Percentiles rank a stretch among this genome's conserved stretches.
These are phyloP conservation scores for Anthonomus grandis DNA, from an alignment of 1,140 invertebrate species.

Conservation along the genomic window DNA sequence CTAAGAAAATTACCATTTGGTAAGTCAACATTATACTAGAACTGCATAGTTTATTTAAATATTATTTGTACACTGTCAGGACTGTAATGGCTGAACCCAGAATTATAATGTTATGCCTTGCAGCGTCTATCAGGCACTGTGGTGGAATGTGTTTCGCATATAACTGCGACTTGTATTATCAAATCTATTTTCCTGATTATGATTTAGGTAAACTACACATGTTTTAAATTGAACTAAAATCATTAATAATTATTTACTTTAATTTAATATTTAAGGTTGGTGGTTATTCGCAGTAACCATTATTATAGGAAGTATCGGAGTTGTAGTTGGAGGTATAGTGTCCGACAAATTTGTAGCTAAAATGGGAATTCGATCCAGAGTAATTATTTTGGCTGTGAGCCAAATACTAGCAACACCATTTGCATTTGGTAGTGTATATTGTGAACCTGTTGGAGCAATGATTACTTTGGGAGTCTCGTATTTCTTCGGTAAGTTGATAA, in stretches of 20 bases:
- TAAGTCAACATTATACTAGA: slow-evolving; percentile 12
- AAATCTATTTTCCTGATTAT: slow-evolving; percentile 80
- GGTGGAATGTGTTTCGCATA: slow-evolving; percentile 88
- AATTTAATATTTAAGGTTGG: slow-evolving; percentile 50
- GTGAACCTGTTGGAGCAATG: slow-evolving; percentile 79
- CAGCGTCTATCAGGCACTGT: slow-evolving; percentile 86
- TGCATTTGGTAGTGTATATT: slow-evolving; percentile 84
- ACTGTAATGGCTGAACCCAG: slow-evolving; percentile 72
- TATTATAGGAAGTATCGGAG: slow-evolving; percentile 81
- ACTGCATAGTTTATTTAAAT: not conserved
- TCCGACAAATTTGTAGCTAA: slow-evolving; percentile 87
- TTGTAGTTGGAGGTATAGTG: slow-evolving; percentile 81
- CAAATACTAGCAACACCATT: slow-evolving; percentile 84
- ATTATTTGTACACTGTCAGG: slow-evolving; percentile 7
- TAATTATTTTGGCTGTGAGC: slow-evolving; percentile 78
- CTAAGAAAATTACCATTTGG: slow-evolving; percentile 61
- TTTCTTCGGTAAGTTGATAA: slow-evolving; percentile 66
- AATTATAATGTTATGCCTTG: slow-evolving; percentile 76
- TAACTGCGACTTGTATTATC: slow-evolving; percentile 85
- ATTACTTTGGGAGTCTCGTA: slow-evolving; percentile 80
- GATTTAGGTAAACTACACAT: slow-evolving; percentile 65
- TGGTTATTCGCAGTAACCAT: slow-evolving; percentile 86
- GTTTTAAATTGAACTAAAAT: not conserved
- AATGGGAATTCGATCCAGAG: slow-evolving; percentile 80
- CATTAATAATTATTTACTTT: not conserved